These are phyloP conservation scores for Nysson spinosus DNA, from an alignment of 2,888 invertebrate species.

Conservation along the genomic window DNA sequence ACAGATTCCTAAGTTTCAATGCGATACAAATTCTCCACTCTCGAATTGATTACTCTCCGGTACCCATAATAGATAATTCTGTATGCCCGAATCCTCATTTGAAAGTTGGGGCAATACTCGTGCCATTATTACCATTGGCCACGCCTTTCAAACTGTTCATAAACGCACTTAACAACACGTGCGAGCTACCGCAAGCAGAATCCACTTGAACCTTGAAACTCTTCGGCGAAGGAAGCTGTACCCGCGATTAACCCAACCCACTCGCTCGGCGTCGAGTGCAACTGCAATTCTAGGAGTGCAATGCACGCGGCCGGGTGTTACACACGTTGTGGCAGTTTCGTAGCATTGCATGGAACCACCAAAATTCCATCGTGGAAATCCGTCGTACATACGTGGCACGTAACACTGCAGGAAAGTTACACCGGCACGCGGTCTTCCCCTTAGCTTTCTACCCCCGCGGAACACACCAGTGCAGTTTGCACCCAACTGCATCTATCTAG, in stretches of 20 bases:
- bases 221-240: slow-evolving; percentile 30
- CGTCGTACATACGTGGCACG: slow-evolving; percentile 63
- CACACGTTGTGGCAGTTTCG: slow-evolving; percentile 46
- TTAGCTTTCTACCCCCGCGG: slow-evolving; percentile 14
- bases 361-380: slow-evolving; percentile 55
- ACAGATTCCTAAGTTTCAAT: no score
- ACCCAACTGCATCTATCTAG: slow-evolving; percentile 1
- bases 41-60: no score
- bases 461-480: no score
- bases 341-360: slow-evolving; percentile 16
- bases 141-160: slow-evolving; percentile 42
- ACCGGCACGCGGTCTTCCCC: slow-evolving; percentile 50
- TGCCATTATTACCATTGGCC: slow-evolving; percentile 41
- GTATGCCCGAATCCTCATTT: not conserved
- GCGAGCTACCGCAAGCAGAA: slow-evolving; percentile 32
- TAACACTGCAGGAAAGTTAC: slow-evolving; percentile 69
- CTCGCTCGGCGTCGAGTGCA: slow-evolving; percentile 11
- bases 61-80: not conserved
- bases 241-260: slow-evolving; percentile 35
- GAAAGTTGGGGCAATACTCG: slow-evolving; percentile 18
- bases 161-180: slow-evolving; percentile 47
- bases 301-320: slow-evolving; percentile 31
- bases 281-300: slow-evolving; percentile 27
- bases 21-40: no score
- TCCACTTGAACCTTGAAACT: slow-evolving; percentile 25